Evolutionary conservation across 1,140 invertebrate genomes (phyloP).

Genomic region (Halictus rubicundus): DNA sequence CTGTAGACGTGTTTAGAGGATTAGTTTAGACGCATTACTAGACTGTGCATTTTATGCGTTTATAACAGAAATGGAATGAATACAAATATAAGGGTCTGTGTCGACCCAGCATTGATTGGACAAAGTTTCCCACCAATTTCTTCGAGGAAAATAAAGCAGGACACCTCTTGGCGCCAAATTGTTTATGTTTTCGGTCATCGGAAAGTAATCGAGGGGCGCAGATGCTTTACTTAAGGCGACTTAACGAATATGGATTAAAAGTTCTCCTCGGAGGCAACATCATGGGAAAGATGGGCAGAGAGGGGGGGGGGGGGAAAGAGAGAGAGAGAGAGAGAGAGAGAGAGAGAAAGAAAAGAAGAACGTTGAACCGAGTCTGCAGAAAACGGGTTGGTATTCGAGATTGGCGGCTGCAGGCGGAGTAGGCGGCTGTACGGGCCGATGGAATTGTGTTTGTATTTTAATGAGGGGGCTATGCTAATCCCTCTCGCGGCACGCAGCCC

Average conservation of each 20-base stretch:
- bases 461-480: conserved; percentile 78
- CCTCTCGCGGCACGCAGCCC: conserved; percentile 67
- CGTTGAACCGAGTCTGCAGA: conserved; percentile 51
- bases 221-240: conserved; percentile 71
- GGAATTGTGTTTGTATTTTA: conserved; percentile 77
- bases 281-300: conserved; percentile 13
- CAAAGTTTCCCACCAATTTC: no score
- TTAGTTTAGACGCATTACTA: no score
- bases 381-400: conserved; percentile 71
- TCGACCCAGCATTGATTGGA: no score
- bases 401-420: conserved; percentile 53
- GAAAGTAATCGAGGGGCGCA: conserved; percentile 73
- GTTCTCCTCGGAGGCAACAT: conserved; percentile 60
- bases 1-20: no score
- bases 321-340: conserved; percentile 26
- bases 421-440: conserved; percentile 60
- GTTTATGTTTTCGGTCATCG: conserved; percentile 13
- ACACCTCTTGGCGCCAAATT: no score
- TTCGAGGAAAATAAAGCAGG: background rate
- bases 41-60: no score
- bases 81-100: no score
- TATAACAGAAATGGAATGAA: no score
- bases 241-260: conserved; percentile 79
- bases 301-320: conserved; percentile 1
- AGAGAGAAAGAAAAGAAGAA: conserved; percentile 31